Evolutionary conservation across 2,888 invertebrate species (phyloP), one percentile per base, ranked within the genome.

Genomic region (Tuta absoluta): DNA sequence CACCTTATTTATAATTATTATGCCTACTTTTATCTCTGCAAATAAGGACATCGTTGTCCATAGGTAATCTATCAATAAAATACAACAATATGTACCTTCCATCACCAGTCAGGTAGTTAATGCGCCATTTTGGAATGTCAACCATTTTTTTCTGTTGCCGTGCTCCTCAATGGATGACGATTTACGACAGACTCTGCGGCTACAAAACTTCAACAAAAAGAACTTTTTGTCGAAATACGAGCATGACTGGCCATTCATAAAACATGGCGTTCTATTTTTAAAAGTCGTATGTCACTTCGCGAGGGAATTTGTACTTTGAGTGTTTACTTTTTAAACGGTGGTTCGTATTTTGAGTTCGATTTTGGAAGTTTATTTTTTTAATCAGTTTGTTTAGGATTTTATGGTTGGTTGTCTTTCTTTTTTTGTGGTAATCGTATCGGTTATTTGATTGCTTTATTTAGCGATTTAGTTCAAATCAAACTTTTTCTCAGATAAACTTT

Each of bases 171-270:
- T 89, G 88, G 78, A 73, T 67, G 68, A 84, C 83, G 84, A 86
- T 86, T 87, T 88, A 89, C 88, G 88, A 78, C 86, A 90, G 90
- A 91, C 90, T 78, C 77, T 75, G 80, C 75, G 90, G 87, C 87
- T 80, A 86, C 87, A 87, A 86, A 85, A 88, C 75, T 90, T 87
- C 87, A 81, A 86, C 87, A 87, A 86, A 85, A 88, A 81, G 74
- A 75, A 78, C 75, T 75, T 77, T 78, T 72, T 57, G 51, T 38
- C 45, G 68, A 78, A 79, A 79, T 74, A 71, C 73, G 75, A 80
- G 77, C 78, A 75, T 79, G 80, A 78, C 84, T 79, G 81, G 81
- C 80, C 85, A 87, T 87, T 88, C 86, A 87, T 80, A 82, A 83
- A 81, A 73, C 49, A 67, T 21, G 14, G 17, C 8, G 28, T 51